Percentiles rank a stretch among this genome's conserved stretches.
phyloP scores from a whole-genome alignment of 2,113 vertebrate genomes.

The Barnardius zonarius region DNA sequence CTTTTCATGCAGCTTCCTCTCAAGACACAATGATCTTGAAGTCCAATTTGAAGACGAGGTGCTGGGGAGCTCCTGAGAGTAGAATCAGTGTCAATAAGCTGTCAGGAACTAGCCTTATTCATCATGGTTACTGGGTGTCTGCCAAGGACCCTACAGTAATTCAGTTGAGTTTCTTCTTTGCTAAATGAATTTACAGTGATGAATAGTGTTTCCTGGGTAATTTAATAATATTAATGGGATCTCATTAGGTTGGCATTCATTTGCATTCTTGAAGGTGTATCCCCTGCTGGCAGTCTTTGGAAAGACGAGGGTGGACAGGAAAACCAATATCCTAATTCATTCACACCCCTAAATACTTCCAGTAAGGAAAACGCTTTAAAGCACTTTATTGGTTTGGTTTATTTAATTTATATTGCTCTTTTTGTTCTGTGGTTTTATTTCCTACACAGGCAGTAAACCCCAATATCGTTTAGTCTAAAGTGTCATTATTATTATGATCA shows the following conservation, averaged over 20 bases:
- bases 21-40: not conserved
- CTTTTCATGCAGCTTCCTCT: not conserved
- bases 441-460: constrained; percentile 5
- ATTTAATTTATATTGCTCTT: constrained; percentile 32
- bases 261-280: constrained; percentile 58
- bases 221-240: constrained; percentile 67
- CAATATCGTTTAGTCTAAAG: not conserved
- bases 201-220: constrained; percentile 62
- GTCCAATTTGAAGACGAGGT: not conserved
- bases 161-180: constrained; percentile 41
- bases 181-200: constrained; percentile 60
- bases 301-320: constrained; percentile 12
- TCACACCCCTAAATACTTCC: constrained; percentile 42
- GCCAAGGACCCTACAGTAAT: constrained; percentile 62
- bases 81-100: not conserved
- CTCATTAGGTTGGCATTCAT: constrained; percentile 60
- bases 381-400: constrained; percentile 6
- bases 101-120: constrained; percentile 13
- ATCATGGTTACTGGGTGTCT: constrained; percentile 27
- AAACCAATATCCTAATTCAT: constrained; percentile 57
- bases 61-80: not conserved
- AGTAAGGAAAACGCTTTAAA: constrained; percentile 30
- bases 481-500: not conserved
- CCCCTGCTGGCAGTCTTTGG: constrained; percentile 39
- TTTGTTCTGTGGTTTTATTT: constrained; percentile 29